Evolutionary conservation across 2,888 invertebrate species (phyloP), one percentile per base, ranked within the genome.

Genomic region (Perizoma affinitatum): DNA sequence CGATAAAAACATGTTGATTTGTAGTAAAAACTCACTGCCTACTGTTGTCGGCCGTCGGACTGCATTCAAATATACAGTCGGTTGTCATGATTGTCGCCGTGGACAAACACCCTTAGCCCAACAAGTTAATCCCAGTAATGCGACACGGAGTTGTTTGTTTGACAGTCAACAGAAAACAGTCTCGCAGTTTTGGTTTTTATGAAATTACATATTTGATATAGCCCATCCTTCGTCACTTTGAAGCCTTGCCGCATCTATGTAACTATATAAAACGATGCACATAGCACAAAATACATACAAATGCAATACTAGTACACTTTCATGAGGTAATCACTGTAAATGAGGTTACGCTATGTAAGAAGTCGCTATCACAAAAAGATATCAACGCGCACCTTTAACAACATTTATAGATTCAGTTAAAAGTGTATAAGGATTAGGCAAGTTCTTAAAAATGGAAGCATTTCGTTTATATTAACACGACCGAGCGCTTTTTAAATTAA

Each of bases 241-340:
- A 47, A 60, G 46, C 54, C 44, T 22, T 9, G 4, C 45, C 45
- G 46, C 50, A n/a, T 36, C n/a, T 35, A 46, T 53, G 42, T 48
- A 47, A 36, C 49, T 40, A 40, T 8, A 40, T 22, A 8, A 22
- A 51, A 33, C n/a, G 6, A 34, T 42, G n/a, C 33, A 58, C 54
- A 48, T 49, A 67, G 65, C 66, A 67, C 61, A 68, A 63, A 66
- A 65, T 62, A 65, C 56, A 58, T 62, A 69, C 41, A 72, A 72
- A 69, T 69, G 72, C 71, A 70, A 69, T 72, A 75, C 71, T 67
- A 71, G 66, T 68, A 72, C 67, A 68, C 41, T 49, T 69, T 66
- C 55, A 67, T 71, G 71, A 73, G 73, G 72, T 76, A 72, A 64
- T 67, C 52, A 65, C 50, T 61, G 65, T 43, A 6, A 9, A 54